phyloP scores from a whole-genome alignment of 2,113 vertebrate species.

The Rhinolophus sinicus region DNA sequence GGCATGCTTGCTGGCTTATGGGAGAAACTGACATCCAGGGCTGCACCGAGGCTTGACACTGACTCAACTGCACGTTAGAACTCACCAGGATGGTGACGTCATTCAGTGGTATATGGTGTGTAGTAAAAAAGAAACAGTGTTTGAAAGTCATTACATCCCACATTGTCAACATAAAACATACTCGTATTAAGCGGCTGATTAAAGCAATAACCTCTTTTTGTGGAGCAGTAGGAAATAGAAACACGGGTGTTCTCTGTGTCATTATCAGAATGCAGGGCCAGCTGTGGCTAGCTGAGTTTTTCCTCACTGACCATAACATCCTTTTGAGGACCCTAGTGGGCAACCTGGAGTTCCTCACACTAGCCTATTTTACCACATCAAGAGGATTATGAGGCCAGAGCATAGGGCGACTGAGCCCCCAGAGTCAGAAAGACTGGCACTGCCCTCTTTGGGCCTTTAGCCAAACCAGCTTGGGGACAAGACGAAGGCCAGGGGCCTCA shows the following conservation, averaged over 20 bases:
- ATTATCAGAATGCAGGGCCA: neutral
- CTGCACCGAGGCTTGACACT: neutral
- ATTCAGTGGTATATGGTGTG: neutral
- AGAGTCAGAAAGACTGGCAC: neutral
- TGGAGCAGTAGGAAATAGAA: neutral
- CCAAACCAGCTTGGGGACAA: conserved; percentile 13
- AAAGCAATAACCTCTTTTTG: neutral
- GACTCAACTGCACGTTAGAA: neutral
- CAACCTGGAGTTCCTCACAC: neutral
- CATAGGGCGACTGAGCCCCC: neutral
- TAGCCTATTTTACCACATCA: neutral
- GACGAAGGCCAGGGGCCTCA: neutral
- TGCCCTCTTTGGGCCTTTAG: conserved; percentile 48
- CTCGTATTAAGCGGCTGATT: neutral
- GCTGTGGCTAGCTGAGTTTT: neutral
- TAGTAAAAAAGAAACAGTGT: conserved; percentile 3
- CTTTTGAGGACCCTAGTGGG: neutral
- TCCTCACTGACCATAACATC: neutral
- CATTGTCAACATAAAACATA: conserved; percentile 37
- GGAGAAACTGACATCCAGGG: neutral
- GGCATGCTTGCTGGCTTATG: neutral
- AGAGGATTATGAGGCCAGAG: neutral
- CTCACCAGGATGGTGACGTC: neutral
- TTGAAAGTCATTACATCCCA: conserved; percentile 11
- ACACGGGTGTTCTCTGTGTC: neutral